These are phyloP conservation scores for Chouioia cunea DNA, from an alignment of 2,888 invertebrate species.

Conservation along the genomic window DNA sequence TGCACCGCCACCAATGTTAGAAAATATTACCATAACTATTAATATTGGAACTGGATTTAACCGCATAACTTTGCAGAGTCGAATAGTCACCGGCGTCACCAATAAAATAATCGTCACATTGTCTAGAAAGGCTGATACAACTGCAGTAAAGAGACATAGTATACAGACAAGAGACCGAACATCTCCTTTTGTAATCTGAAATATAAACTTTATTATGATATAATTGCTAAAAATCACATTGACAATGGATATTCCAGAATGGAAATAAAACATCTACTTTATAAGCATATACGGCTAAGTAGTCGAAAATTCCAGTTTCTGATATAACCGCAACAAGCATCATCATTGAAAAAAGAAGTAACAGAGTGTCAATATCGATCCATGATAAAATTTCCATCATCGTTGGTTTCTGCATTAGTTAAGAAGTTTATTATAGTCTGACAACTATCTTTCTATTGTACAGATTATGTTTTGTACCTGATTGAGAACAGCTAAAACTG, in stretches of 20 bases:
- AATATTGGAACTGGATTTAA: slow-evolving; percentile 88
- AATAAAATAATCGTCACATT: slow-evolving; percentile 90
- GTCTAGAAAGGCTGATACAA: slow-evolving; percentile 87
- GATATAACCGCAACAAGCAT: slow-evolving; percentile 87
- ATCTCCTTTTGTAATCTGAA: slow-evolving; percentile 82
- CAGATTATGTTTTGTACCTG: slow-evolving; percentile 67
- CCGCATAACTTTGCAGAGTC: slow-evolving; percentile 89
- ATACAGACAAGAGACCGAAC: slow-evolving; percentile 88
- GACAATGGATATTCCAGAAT: too few species aligned
- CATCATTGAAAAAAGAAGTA: slow-evolving; percentile 93
- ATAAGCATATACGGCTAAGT: slow-evolving; percentile 83
- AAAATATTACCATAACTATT: slow-evolving; percentile 88
- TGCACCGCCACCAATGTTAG: slow-evolving; percentile 90
- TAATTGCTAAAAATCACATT: too few species aligned
- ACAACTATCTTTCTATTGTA: neutral
- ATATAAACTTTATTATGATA: slow-evolving; percentile 16
- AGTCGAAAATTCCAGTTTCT: slow-evolving; percentile 92
- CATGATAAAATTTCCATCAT: slow-evolving; percentile 85
- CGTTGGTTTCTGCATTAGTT: slow-evolving; percentile 74
- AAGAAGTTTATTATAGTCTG: too few species aligned
- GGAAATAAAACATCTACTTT: slow-evolving; percentile 71
- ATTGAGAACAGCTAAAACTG: slow-evolving; percentile 80
- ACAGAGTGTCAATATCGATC: slow-evolving; percentile 87
- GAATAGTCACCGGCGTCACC: slow-evolving; percentile 89
- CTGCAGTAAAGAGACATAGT: slow-evolving; percentile 82